phyloP scores from a whole-genome alignment of 2,888 invertebrate species.

The Drosophila yooni region DNA sequence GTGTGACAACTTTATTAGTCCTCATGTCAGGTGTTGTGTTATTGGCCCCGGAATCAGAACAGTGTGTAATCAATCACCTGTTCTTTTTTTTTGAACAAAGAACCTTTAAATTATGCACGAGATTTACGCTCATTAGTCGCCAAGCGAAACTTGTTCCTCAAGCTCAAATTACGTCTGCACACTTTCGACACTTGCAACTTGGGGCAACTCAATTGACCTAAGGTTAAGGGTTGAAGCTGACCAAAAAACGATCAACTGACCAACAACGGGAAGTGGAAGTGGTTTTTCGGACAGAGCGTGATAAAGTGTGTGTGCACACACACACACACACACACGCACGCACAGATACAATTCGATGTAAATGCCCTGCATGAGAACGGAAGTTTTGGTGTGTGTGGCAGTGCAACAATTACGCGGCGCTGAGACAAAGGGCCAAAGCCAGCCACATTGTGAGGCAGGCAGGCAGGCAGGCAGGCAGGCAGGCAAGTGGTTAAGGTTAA shows the following conservation, averaged over 20 bases:
- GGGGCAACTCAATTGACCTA: slow-evolving; percentile 40
- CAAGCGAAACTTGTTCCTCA: slow-evolving; percentile 4
- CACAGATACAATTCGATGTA: slow-evolving; percentile 19
- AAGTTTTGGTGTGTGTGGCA: slow-evolving; percentile 53
- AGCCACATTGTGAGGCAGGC: slow-evolving; percentile 1
- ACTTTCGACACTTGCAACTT: slow-evolving; percentile 43
- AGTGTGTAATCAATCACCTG: slow-evolving; percentile 15
- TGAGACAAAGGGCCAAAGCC: slow-evolving; percentile 46
- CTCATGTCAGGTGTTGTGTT: not conserved
- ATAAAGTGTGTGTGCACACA: not conserved
- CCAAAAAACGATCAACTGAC: slow-evolving; percentile 16
- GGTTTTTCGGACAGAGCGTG: slow-evolving; percentile 47
- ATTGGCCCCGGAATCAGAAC: not conserved
- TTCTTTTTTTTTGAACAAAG: not conserved
- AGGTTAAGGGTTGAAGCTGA: slow-evolving; percentile 71
- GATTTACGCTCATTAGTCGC: slow-evolving; percentile 37
- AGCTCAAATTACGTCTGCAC: slow-evolving; percentile 44
- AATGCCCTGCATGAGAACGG: slow-evolving; percentile 71
- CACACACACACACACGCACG: not conserved
- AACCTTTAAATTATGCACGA: slow-evolving; percentile 33
- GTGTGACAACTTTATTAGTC: slow-evolving; percentile 5
- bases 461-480: not conserved
- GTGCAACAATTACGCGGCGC: slow-evolving; percentile 69
- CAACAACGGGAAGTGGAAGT: slow-evolving; percentile 76
- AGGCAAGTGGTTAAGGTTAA: slow-evolving; percentile 57